These are phyloP conservation scores for Nothobranchius kuhntae DNA, from an alignment of 2,113 vertebrate species.

Conservation along the genomic window DNA sequence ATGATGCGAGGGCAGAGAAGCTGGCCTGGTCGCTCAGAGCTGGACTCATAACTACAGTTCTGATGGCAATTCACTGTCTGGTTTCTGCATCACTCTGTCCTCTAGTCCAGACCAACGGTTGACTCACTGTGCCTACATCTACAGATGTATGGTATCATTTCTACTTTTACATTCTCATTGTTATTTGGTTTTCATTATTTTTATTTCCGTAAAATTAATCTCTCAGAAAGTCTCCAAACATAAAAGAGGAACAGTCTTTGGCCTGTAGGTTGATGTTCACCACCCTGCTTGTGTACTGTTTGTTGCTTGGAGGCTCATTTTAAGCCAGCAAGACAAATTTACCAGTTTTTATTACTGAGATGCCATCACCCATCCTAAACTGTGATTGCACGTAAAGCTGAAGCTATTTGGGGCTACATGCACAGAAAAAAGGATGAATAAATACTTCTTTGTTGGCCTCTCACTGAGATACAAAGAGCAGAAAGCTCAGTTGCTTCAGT, in stretches of 20 bases:
- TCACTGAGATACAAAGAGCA: constrained; percentile 20
- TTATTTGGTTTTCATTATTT: too few species aligned
- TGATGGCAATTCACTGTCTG: neutral
- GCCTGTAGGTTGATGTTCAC: too few species aligned
- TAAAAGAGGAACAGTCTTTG: too few species aligned
- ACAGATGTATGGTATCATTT: neutral
- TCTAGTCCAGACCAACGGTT: neutral
- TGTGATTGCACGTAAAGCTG: constrained; percentile 7
- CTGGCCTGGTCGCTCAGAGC: constrained; percentile 39
- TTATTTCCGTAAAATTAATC: too few species aligned
- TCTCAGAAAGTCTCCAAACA: too few species aligned
- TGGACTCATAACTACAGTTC: constrained; percentile 4
- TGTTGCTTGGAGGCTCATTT: neutral
- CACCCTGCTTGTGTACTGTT: neutral
- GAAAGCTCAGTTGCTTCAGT: constrained; percentile 22
- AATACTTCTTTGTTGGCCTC: constrained; percentile 11
- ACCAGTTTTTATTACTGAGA: constrained; percentile 2
- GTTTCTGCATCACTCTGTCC: constrained; percentile 9
- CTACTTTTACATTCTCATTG: too few species aligned
- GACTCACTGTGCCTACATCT: neutral
- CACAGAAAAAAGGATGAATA: constrained; percentile 12
- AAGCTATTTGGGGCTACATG: constrained; percentile 14
- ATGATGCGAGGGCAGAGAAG: constrained; percentile 35
- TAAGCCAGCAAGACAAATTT: neutral
- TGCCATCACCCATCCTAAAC: neutral